phyloP scores from a whole-genome alignment of 2,888 invertebrate genomes.

The Eilema griseolum region DNA sequence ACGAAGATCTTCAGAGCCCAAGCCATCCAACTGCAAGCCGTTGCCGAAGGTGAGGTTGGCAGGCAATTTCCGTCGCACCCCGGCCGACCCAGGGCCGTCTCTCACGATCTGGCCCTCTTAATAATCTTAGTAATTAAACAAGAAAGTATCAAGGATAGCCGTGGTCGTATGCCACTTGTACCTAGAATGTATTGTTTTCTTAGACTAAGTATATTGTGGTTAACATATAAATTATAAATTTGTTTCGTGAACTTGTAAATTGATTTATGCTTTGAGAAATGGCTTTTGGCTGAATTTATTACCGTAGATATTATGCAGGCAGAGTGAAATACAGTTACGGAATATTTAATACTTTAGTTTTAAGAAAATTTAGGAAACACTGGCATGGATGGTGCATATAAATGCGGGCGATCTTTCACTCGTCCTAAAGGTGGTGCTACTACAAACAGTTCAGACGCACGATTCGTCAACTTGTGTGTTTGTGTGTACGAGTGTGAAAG shows the following conservation, averaged over 20 bases:
- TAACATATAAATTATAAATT: slow-evolving; percentile 23
- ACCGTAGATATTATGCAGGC: slow-evolving; percentile 6
- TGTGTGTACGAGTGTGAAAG: slow-evolving; percentile 99
- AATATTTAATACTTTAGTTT: neutral
- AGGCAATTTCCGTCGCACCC: too few species aligned
- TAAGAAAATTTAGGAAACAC: neutral
- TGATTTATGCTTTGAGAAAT: slow-evolving; percentile 19
- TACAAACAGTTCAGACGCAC: slow-evolving; percentile 87
- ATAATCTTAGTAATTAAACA: too few species aligned
- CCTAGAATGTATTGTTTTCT: too few species aligned
- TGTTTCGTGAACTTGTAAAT: slow-evolving; percentile 19
- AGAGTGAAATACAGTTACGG: slow-evolving; percentile 6
- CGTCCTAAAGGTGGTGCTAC: slow-evolving; percentile 93
- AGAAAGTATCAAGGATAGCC: too few species aligned
- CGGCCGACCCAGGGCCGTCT: too few species aligned
- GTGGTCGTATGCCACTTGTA: too few species aligned
- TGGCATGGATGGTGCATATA: too few species aligned
- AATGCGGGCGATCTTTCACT: slow-evolving; percentile 96
- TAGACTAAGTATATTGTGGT: too few species aligned
- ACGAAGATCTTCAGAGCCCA: too few species aligned
- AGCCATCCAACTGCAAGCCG: too few species aligned
- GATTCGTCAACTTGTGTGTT: slow-evolving; percentile 96
- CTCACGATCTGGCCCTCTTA: too few species aligned
- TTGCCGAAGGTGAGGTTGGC: too few species aligned
- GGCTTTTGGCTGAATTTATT: slow-evolving; percentile 1